Percentiles rank a stretch among this genome's conserved stretches.
Evolutionary conservation across 2,888 invertebrate genomes (phyloP).

Genomic region (Tinea pellionella): DNA sequence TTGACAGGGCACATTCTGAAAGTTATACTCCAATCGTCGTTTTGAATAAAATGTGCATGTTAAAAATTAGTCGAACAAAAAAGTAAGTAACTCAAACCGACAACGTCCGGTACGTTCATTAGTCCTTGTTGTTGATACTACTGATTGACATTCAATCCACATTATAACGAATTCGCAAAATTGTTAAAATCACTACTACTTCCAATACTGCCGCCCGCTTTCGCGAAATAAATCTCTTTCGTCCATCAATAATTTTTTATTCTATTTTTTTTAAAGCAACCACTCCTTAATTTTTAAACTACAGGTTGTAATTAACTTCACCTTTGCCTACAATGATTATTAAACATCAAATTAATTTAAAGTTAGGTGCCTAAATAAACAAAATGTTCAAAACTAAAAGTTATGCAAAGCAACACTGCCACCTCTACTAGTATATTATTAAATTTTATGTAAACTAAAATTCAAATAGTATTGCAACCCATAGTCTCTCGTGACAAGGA

Average conservation of each 20-base stretch:
- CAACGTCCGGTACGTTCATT: not conserved
- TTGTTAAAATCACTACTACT: too few relatives aligned
- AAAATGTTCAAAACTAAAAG: not conserved
- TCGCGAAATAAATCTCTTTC: too few relatives aligned
- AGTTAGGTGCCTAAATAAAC: not conserved
- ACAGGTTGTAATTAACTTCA: too few relatives aligned
- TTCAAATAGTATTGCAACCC: not conserved
- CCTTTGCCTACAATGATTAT: not conserved
- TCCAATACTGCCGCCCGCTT: too few relatives aligned
- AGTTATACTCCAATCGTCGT: too few relatives aligned
- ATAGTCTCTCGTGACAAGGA: conserved; percentile 8
- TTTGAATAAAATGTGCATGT: too few relatives aligned
- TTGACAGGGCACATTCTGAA: too few relatives aligned
- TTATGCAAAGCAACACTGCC: not conserved
- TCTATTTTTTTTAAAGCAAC: too few relatives aligned
- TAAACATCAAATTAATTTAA: not conserved
- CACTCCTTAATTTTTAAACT: too few relatives aligned
- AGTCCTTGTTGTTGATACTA: not conserved
- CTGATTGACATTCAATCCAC: not conserved
- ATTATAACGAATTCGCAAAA: not conserved
- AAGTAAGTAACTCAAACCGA: not conserved
- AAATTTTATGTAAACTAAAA: not conserved
- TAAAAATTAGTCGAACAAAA: not conserved
- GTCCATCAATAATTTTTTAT: too few relatives aligned
- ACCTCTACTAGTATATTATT: not conserved